phyloP scores from a whole-genome alignment of 2,113 vertebrate genomes.

The Aythya baeri region DNA sequence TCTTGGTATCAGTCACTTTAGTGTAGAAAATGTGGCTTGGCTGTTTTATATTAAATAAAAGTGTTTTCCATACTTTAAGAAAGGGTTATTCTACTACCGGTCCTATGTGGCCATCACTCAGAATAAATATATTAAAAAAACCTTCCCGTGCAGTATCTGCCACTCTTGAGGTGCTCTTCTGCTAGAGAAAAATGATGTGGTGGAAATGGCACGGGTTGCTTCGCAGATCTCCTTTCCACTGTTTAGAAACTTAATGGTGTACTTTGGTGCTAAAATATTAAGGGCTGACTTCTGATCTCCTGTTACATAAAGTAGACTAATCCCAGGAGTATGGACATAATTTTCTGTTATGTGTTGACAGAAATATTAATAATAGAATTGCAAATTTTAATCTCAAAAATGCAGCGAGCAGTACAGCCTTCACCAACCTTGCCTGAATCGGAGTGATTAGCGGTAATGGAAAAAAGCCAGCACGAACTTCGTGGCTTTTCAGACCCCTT shows the following conservation, averaged over 20 bases:
- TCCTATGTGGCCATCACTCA: neutral
- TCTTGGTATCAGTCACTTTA: neutral
- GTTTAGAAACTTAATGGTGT: neutral
- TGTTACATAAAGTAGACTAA: neutral
- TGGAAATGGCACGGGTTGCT: neutral
- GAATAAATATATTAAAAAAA: neutral
- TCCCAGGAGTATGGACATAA: neutral
- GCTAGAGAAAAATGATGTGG: neutral
- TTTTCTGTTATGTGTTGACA: neutral
- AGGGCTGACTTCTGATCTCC: neutral
- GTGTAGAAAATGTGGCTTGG: neutral
- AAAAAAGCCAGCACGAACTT: neutral
- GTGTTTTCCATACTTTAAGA: rapidly evolving
- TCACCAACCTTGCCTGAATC: neutral
- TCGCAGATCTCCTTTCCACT: neutral
- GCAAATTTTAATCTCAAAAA: neutral
- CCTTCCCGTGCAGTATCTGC: neutral
- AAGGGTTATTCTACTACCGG: neutral
- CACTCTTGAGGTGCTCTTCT: neutral
- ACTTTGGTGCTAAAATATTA: neutral
- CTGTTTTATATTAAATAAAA: neutral
- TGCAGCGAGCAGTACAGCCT: neutral
- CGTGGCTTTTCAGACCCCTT: neutral
- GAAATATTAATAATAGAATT: neutral
- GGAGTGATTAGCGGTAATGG: neutral